Evolutionary conservation across 2,888 invertebrate species (phyloP), one percentile per base, ranked within the genome.

Genomic region (Tenthredo scrophulariae): DNA sequence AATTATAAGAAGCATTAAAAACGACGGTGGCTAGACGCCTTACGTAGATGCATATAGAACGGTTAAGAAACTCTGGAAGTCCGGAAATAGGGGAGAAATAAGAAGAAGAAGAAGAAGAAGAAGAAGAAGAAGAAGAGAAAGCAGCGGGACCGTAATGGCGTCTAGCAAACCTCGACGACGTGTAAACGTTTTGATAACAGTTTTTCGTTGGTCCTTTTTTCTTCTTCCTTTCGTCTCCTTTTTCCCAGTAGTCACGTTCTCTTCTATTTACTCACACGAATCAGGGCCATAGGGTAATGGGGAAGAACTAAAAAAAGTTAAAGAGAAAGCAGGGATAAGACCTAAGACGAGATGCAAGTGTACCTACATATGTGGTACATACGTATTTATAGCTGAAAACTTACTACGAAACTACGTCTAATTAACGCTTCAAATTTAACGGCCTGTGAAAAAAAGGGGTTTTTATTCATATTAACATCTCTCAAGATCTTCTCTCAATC

Each of bases 1-100:
- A 77, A 77, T 77, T 77, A 77, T 50, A 77, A 54, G 50, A 50
- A 77, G 77, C 46, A 75, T 75, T 40, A 75, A 75, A 75, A 75
- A 22, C 26, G 22, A 75, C 75, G 43, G 7, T 26, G 75, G 75
- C 75, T 75, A 46, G 75, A 75, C 75, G 75, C 22, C 43, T n/a
- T 22, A 13, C 10, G 26, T 62, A 13, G 62, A 13, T 13, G 40
- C 15, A 74, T 40, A 70, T 22, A 43, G 40, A n/a, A 43, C 43
- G 74, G 43, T 74, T 40, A 40, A 77, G 77, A 77, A 77, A 50
- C n/a, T 40, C 7, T 7, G 22, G 22, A 72, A 72, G 18, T 43
- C 10, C 62, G 29, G 22, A 22, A 26, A 62, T 62, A 22, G 22
- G 22, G 26, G 9, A 4, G 26, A 29, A 26, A 26, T 67, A 33